A percentile compares a stretch with the other conserved stretches of the same genome.
Conservation (phyloP, 2,888 invertebrate species). For the Drosophila kuntzei region DNA sequence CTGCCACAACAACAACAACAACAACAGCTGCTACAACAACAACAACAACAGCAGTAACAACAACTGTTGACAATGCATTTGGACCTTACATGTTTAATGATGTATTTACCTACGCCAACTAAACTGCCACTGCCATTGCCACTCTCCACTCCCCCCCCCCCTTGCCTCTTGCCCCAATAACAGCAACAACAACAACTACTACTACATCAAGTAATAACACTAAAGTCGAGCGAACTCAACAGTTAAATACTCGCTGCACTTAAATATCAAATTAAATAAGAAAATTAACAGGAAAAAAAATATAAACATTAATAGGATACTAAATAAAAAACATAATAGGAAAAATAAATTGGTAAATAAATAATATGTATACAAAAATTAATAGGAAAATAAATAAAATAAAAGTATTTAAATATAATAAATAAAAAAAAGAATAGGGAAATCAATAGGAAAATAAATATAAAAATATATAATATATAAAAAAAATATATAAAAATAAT, state of each 20-base stretch:
- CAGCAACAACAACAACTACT: conserved; percentile 8
- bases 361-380: too few species aligned
- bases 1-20: conserved; percentile 14
- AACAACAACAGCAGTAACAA: conserved; percentile 14
- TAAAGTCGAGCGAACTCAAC: not conserved
- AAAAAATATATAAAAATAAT: too few species aligned
- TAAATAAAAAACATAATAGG: too few species aligned
- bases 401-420: too few species aligned
- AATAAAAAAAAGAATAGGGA: too few species aligned
- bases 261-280: not conserved
- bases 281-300: too few species aligned
- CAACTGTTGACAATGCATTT: conserved; percentile 74
- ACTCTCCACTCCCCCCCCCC: conserved; percentile 10
- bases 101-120: conserved; percentile 79
- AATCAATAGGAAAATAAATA: too few species aligned
- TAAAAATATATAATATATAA: too few species aligned
- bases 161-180: conserved; percentile 1
- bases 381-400: too few species aligned
- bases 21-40: conserved; percentile 33
- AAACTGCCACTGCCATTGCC: conserved; percentile 58
- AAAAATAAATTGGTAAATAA: too few species aligned
- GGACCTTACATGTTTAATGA: conserved; percentile 79
- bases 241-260: not conserved
- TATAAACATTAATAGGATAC: too few species aligned
- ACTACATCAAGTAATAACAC: not conserved